These are phyloP conservation scores for Corythornis madagascariensis DNA, from an alignment of 2,113 vertebrate species.

Conservation along the genomic window DNA sequence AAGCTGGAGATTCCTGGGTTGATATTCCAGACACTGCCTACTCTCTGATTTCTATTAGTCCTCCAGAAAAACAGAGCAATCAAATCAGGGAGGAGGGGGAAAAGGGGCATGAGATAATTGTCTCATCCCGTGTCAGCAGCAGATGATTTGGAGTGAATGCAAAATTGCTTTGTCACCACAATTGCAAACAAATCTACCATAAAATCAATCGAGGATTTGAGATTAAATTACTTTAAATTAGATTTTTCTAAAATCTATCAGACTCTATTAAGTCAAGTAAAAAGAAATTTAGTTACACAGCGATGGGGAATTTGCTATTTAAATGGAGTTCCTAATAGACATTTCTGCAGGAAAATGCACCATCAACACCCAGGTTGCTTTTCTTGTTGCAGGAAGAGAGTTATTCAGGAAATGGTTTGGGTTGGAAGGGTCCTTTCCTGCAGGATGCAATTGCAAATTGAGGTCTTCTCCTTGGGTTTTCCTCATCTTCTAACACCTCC, in stretches of 20 bases:
- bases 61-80: not conserved
- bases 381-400: not conserved
- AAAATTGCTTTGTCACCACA: conserved; percentile 1
- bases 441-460: not conserved
- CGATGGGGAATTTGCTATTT: not conserved
- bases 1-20: not conserved
- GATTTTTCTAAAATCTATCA: conserved; percentile 33
- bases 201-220: conserved; percentile 9
- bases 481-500: not conserved
- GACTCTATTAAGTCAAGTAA: conserved; percentile 14
- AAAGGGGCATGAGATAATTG: not conserved
- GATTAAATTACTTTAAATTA: conserved; percentile 52
- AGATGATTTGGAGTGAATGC: not conserved
- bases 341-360: not conserved
- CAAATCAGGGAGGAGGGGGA: not conserved
- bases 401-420: no score
- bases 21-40: not conserved
- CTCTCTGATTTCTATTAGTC: not conserved
- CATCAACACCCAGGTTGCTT: not conserved
- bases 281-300: not conserved
- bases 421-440: not conserved
- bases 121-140: conserved; percentile 6
- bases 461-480: not conserved
- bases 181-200: conserved; percentile 16
- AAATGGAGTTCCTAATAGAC: not conserved